These are phyloP conservation scores for Progne subis DNA, from an alignment of 2,113 vertebrate species.

Conservation along the genomic window DNA sequence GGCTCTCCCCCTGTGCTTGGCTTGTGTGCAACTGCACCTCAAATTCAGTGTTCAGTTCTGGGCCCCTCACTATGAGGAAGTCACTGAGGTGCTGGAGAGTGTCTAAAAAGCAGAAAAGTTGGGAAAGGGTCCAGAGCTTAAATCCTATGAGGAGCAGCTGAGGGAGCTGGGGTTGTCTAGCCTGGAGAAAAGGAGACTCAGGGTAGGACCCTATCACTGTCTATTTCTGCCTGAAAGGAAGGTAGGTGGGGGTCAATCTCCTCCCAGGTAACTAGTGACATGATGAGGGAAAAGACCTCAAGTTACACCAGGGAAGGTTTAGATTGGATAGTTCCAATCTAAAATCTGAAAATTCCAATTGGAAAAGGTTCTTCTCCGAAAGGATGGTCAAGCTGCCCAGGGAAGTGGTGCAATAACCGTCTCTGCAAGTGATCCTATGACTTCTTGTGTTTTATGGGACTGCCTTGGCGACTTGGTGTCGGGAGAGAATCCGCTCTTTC, in stretches of 20 bases:
- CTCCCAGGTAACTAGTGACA: neutral
- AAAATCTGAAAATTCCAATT: too few species aligned
- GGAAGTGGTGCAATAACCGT: neutral
- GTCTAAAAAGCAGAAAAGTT: neutral
- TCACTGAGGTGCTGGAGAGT: accelerated
- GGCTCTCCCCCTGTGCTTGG: neutral
- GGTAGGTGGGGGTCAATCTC: accelerated
- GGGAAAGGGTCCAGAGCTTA: neutral
- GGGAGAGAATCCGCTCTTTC: neutral
- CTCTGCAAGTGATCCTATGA: neutral
- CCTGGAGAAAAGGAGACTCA: neutral
- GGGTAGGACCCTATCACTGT: neutral
- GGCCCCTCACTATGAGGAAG: neutral
- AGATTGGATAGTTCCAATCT: neutral
- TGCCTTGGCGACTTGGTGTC: neutral
- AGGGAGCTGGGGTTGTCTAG: neutral
- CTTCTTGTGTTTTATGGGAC: neutral
- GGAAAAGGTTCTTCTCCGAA: neutral
- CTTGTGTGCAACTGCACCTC: neutral
- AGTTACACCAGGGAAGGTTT: neutral
- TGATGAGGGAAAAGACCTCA: neutral
- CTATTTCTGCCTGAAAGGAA: neutral
- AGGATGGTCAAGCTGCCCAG: neutral
- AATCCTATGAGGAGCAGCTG: accelerated
- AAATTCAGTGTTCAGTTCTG: neutral